Percentiles rank a stretch among this genome's conserved stretches.
Conservation (phyloP, 92 coral and sea anemone species). For the Pocillopora grandis region DNA sequence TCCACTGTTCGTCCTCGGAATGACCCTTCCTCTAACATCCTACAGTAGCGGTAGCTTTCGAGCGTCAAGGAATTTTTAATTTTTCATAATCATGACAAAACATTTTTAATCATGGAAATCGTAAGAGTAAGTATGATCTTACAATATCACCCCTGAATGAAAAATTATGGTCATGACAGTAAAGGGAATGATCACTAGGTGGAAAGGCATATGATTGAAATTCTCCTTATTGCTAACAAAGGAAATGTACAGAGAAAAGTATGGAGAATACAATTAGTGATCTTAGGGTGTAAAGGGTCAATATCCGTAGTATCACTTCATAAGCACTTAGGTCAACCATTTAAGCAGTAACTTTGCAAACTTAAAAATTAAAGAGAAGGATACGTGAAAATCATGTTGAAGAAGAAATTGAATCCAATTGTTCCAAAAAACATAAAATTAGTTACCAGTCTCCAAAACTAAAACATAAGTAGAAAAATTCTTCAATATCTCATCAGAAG, state of each 20-base stretch:
- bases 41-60: slow-evolving; percentile 90
- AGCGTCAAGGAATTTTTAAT: slow-evolving; percentile 49
- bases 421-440: slow-evolving; percentile 98
- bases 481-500: neutral
- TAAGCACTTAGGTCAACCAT: no score
- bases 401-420: slow-evolving; percentile 96
- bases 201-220: no score
- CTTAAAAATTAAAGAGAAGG: slow-evolving; percentile 48
- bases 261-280: no score
- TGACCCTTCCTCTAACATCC: slow-evolving; percentile 98
- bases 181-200: no score
- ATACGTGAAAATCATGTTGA: slow-evolving; percentile 99
- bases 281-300: no score
- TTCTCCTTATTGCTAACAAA: no score
- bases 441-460: slow-evolving; percentile 97
- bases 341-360: neutral
- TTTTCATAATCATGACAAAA: neutral
- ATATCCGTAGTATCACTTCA: no score
- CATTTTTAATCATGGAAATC: neutral
- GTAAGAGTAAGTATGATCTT: neutral
- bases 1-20: slow-evolving; percentile 96
- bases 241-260: no score
- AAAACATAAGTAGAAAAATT: slow-evolving; percentile 17
- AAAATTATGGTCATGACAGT: no score
- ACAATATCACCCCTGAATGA: no score